Percentiles rank a stretch among this genome's conserved stretches.
phyloP scores from a whole-genome alignment of 2,888 invertebrate species.

The Andrena bucephala region DNA sequence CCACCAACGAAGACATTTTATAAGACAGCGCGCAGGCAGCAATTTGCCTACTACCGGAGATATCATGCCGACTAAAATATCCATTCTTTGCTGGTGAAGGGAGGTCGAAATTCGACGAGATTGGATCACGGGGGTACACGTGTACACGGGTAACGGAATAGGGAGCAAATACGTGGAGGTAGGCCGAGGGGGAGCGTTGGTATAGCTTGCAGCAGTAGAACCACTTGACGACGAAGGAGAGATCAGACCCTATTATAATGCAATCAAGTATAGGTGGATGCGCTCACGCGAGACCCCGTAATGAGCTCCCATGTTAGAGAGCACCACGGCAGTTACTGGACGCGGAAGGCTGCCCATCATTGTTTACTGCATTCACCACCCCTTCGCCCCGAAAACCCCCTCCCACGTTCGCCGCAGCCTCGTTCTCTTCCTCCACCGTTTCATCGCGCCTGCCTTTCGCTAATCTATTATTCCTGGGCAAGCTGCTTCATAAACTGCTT shows the following conservation, averaged over 20 bases:
- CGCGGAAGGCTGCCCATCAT: constrained; percentile 79
- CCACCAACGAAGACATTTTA: too few species aligned
- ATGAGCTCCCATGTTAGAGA: constrained; percentile 83
- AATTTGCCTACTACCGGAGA: too few species aligned
- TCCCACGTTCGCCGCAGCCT: constrained; percentile 22
- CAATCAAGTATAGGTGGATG: constrained; percentile 81
- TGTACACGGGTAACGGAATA: neutral
- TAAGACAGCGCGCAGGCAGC: too few species aligned
- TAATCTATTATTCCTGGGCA: constrained; percentile 82
- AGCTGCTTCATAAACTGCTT: constrained; percentile 81
- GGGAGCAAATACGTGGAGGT: constrained; percentile 2
- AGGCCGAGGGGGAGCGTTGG: neutral
- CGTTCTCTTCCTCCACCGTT: constrained; percentile 44
- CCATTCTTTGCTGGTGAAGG: neutral
- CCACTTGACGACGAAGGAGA: constrained; percentile 63
- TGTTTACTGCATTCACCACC: constrained; percentile 75
- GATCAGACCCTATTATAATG: constrained; percentile 80
- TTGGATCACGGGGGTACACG: neutral
- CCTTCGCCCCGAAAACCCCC: constrained; percentile 51
- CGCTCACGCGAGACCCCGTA: constrained; percentile 80
- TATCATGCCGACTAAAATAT: neutral
- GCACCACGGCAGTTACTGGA: constrained; percentile 73
- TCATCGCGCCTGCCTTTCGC: constrained; percentile 57
- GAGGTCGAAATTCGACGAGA: constrained; percentile 14
- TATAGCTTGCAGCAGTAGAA: constrained; percentile 26